Conservation (phyloP, 2,113 vertebrate species). For the Salvelinus sp. region DNA sequence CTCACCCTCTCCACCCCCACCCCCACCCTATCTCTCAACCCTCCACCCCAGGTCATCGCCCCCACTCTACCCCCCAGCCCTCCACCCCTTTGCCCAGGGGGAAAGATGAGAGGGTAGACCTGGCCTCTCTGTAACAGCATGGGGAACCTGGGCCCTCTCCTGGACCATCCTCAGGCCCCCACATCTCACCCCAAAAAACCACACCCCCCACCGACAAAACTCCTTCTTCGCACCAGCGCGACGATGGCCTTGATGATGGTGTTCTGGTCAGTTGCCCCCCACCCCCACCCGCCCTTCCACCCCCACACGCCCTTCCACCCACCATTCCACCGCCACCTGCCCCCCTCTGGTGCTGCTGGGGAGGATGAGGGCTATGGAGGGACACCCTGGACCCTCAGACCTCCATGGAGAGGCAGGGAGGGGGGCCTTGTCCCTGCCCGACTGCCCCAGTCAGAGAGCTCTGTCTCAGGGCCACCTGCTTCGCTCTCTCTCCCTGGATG, state of each 20-base stretch:
- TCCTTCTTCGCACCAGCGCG: constrained; percentile 21
- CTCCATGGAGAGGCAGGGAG: background rate
- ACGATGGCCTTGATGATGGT: constrained; percentile 45
- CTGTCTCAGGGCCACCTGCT: constrained; percentile 7
- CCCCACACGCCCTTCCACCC: constrained; percentile 9
- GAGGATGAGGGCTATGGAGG: background rate
- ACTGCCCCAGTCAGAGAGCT: constrained; percentile 32
- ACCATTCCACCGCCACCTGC: constrained; percentile 10
- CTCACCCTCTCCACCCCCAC: constrained; percentile 16
- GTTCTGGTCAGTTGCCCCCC: constrained; percentile 52
- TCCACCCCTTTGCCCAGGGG: constrained; percentile 31
- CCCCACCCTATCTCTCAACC: constrained; percentile 50
- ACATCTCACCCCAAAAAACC: constrained; percentile 23
- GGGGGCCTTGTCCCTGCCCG: constrained; percentile 39
- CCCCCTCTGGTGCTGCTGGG: background rate
- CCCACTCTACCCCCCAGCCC: constrained; percentile 44
- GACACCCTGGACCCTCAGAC: background rate
- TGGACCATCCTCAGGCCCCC: constrained; percentile 76
- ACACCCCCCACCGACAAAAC: constrained; percentile 14
- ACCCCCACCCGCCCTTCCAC: constrained; percentile 13
- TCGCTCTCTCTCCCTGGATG: constrained; percentile 57
- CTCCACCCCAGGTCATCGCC: constrained; percentile 10
- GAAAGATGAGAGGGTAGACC: constrained; percentile 47
- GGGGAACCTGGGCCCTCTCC: constrained; percentile 54
- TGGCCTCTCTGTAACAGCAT: constrained; percentile 44